phyloP scores from a whole-genome alignment of 2,797 vertebrate genomes.

The Bothrops alternatus region DNA sequence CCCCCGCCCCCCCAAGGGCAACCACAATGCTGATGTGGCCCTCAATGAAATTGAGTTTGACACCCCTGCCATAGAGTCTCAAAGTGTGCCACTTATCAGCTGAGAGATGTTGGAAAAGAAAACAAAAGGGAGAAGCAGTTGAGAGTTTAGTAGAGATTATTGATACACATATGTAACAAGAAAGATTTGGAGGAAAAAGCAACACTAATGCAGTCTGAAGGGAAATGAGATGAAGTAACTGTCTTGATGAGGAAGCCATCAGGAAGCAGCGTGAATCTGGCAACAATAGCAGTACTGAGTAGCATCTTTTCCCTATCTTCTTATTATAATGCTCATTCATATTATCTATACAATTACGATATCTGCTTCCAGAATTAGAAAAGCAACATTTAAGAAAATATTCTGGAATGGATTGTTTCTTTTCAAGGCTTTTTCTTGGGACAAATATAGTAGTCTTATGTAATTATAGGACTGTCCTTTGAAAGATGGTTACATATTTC shows the following conservation, averaged over 20 bases:
- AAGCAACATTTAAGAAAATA: background rate
- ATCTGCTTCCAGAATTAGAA: background rate
- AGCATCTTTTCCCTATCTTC: background rate
- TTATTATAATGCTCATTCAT: background rate
- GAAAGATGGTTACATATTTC: background rate
- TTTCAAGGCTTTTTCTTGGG: background rate
- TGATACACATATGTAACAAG: too few relatives aligned
- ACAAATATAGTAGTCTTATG: background rate
- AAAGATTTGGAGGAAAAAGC: background rate
- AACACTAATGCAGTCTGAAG: background rate
- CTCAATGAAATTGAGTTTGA: too few relatives aligned
- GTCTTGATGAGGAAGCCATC: background rate
- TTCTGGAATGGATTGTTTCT: background rate
- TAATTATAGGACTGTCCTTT: background rate
- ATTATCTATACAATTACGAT: background rate
- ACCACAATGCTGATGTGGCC: too few relatives aligned
- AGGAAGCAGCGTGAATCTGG: background rate
- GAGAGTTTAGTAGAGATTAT: background rate
- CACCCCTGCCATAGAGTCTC: background rate
- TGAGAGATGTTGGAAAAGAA: background rate
- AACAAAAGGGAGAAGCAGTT: background rate
- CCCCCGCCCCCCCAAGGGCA: too few relatives aligned
- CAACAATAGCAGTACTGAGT: background rate
- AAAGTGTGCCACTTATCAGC: background rate
- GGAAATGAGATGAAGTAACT: background rate